phyloP scores from a whole-genome alignment of 2,113 vertebrate genomes.

The Sylvicapra grimmia region DNA sequence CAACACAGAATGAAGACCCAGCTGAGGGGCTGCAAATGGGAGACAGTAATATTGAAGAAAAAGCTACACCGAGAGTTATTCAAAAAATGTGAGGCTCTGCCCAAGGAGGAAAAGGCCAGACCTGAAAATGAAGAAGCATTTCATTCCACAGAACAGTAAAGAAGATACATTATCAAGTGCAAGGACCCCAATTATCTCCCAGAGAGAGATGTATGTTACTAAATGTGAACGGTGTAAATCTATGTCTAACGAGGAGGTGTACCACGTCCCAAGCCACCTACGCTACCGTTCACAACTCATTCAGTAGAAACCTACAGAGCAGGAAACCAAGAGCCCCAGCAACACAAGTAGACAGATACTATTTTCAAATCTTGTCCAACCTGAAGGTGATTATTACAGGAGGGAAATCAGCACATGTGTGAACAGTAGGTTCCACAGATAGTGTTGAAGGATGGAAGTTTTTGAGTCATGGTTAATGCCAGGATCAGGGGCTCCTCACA shows the following conservation, averaged over 20 bases:
- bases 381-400: not conserved
- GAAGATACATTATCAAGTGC: not conserved
- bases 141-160: not conserved
- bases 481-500: not conserved
- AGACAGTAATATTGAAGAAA: not conserved
- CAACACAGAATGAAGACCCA: not conserved
- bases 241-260: not conserved
- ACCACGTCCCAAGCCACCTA: not conserved
- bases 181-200: not conserved
- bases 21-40: not conserved
- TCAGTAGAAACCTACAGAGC: not conserved
- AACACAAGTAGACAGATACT: not conserved
- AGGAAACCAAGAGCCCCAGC: not conserved
- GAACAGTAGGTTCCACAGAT: not conserved
- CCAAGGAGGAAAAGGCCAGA: not conserved
- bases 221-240: not conserved
- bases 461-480: not conserved
- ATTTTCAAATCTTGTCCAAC: not conserved
- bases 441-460: not conserved
- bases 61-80: not conserved
- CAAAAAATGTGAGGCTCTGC: not conserved
- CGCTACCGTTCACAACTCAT: not conserved
- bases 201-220: not conserved
- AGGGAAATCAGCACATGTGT: not conserved
- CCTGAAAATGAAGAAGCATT: not conserved